phyloP scores from a whole-genome alignment of 1,140 invertebrate species.

The Cydia strobilella region DNA sequence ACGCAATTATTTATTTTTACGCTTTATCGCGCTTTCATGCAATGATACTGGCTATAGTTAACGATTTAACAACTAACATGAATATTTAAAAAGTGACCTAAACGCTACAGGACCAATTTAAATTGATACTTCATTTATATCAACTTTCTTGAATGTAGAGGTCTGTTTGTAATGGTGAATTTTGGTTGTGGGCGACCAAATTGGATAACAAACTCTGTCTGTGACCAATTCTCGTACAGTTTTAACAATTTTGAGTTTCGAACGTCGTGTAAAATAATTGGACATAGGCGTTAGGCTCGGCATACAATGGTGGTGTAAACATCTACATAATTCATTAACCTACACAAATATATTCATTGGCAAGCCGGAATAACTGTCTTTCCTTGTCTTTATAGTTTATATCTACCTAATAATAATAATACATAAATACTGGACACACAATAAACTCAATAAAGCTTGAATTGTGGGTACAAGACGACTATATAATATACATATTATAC shows the following conservation, averaged over 20 bases:
- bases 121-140: conserved; percentile 35
- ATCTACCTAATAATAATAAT: too few relatives aligned
- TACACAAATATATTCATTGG: too few relatives aligned
- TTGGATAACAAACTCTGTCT: conserved; percentile 73
- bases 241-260: conserved; percentile 76
- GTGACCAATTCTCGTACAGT: conserved; percentile 77
- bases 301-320: conserved; percentile 42
- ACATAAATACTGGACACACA: too few relatives aligned
- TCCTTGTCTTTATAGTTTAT: too few relatives aligned
- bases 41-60: conserved; percentile 66
- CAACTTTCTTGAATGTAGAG: neutral
- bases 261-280: conserved; percentile 65
- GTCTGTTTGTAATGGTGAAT: conserved; percentile 45
- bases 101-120: conserved; percentile 44
- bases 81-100: conserved; percentile 67
- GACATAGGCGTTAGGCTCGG: conserved; percentile 53
- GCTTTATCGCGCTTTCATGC: conserved; percentile 60
- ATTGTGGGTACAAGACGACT: too few relatives aligned
- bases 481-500: too few relatives aligned
- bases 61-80: conserved; percentile 65
- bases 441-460: too few relatives aligned
- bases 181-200: conserved; percentile 63
- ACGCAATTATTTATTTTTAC: conserved; percentile 70
- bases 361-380: too few relatives aligned
- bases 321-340: too few relatives aligned